Conservation (phyloP, 1,140 invertebrate genomes). For the Drusus annulatus region DNA sequence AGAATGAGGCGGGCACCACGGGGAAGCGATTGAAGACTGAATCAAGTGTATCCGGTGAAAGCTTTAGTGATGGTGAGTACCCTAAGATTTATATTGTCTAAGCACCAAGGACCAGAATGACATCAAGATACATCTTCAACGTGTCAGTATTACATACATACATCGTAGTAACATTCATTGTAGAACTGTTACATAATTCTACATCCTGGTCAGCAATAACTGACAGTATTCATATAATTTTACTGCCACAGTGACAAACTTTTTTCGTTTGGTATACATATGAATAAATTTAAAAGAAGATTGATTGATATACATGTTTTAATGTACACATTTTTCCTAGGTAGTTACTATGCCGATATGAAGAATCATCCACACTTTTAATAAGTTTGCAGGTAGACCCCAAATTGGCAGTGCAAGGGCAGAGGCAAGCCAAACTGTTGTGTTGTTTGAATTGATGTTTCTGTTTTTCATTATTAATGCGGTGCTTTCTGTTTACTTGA, state of each 20-base stretch:
- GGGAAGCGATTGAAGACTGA: slow-evolving; percentile 56
- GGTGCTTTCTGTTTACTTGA: slow-evolving; percentile 11
- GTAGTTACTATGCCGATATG: slow-evolving; percentile 54
- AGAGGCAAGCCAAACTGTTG: background rate
- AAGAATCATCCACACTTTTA: slow-evolving; percentile 32
- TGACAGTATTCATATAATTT: too few relatives aligned
- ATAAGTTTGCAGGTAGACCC: slow-evolving; percentile 25
- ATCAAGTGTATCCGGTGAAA: slow-evolving; percentile 43
- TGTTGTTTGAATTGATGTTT: slow-evolving; percentile 37
- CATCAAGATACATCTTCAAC: too few relatives aligned
- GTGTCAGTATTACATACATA: too few relatives aligned
- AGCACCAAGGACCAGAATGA: too few relatives aligned
- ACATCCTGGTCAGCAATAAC: too few relatives aligned
- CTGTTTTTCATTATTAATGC: slow-evolving; percentile 14
- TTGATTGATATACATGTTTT: background rate
- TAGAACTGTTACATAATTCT: too few relatives aligned
- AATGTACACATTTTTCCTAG: slow-evolving; percentile 38
- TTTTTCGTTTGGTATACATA: too few relatives aligned
- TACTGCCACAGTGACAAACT: too few relatives aligned
- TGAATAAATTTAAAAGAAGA: too few relatives aligned
- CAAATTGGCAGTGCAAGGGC: slow-evolving; percentile 16
- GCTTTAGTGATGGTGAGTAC: slow-evolving; percentile 49
- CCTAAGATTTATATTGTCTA: too few relatives aligned
- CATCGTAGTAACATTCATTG: too few relatives aligned
- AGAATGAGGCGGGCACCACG: slow-evolving; percentile 23